Conservation (phyloP, 2,888 invertebrate genomes). For the Embidobia sp. region DNA sequence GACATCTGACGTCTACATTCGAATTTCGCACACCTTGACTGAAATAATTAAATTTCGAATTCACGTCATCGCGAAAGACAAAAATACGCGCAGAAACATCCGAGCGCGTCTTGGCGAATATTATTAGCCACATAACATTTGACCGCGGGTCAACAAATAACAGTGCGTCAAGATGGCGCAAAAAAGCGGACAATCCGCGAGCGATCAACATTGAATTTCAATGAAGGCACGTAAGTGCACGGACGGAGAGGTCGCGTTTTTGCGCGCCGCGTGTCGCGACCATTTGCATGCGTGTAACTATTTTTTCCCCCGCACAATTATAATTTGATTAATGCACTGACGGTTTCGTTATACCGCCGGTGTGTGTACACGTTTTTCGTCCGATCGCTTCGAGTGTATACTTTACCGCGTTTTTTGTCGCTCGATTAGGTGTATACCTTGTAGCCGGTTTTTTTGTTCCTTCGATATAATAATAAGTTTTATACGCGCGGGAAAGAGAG, state of each 20-base stretch:
- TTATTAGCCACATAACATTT: constrained; percentile 5
- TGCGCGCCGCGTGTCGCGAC: constrained; percentile 17
- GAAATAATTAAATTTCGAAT: constrained; percentile 23
- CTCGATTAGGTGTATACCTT: constrained; percentile 50
- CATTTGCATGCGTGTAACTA: constrained; percentile 48
- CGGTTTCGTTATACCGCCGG: constrained; percentile 39
- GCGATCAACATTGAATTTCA: constrained; percentile 52
- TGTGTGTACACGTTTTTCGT: constrained; percentile 34
- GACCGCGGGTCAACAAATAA: constrained; percentile 43
- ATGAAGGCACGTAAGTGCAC: constrained; percentile 44
- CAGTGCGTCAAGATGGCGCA: constrained; percentile 10
- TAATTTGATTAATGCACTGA: constrained; percentile 55
- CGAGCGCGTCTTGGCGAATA: no score
- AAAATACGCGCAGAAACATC: constrained; percentile 3
- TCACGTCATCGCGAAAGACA: constrained; percentile 11
- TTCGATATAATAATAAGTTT: constrained; percentile 51
- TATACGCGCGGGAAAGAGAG: constrained; percentile 24
- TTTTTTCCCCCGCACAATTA: constrained; percentile 53
- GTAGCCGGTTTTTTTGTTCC: constrained; percentile 47
- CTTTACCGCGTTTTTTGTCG: constrained; percentile 39
- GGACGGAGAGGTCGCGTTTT: constrained; percentile 49
- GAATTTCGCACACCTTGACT: background rate
- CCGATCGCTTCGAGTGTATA: constrained; percentile 33
- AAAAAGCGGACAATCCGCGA: constrained; percentile 12
- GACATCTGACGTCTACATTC: constrained; percentile 24